A percentile compares a stretch with the other conserved stretches of the same genome.
These are phyloP conservation scores for Molorchus minor DNA, from an alignment of 2,888 invertebrate genomes.

Conservation along the genomic window DNA sequence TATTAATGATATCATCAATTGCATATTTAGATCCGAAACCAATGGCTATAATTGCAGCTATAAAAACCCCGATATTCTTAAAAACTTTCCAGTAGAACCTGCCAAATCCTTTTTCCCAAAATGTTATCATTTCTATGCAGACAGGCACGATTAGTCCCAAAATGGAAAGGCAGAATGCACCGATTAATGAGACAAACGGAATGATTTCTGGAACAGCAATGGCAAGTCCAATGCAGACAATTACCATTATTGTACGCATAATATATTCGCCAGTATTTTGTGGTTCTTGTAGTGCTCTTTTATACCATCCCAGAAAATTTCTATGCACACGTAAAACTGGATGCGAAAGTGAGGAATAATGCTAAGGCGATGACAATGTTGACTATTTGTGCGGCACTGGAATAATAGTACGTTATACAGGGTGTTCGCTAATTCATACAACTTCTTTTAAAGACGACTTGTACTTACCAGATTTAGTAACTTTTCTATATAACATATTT, in stretches of 20 bases:
- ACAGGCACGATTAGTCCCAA: not conserved
- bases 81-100: not conserved
- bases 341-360: not conserved
- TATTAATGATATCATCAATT: not conserved
- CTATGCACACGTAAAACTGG: not conserved
- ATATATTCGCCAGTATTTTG: not conserved
- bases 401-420: too few species aligned
- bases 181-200: not conserved
- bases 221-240: not conserved
- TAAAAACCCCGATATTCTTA: not conserved
- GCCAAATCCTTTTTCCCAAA: not conserved
- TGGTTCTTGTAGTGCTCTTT: not conserved
- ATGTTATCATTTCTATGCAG: not conserved
- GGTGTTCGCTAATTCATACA: too few species aligned
- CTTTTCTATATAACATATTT: too few species aligned
- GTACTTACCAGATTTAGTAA: too few species aligned
- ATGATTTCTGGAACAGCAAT: not conserved
- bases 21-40: conserved; percentile 55
- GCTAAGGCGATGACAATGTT: not conserved
- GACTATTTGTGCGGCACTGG: not conserved
- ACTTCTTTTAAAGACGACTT: too few species aligned
- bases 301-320: not conserved
- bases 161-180: not conserved
- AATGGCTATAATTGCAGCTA: not conserved
- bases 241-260: not conserved